Conservation (phyloP, 2,797 vertebrate species). For the Artibeus lituratus region DNA sequence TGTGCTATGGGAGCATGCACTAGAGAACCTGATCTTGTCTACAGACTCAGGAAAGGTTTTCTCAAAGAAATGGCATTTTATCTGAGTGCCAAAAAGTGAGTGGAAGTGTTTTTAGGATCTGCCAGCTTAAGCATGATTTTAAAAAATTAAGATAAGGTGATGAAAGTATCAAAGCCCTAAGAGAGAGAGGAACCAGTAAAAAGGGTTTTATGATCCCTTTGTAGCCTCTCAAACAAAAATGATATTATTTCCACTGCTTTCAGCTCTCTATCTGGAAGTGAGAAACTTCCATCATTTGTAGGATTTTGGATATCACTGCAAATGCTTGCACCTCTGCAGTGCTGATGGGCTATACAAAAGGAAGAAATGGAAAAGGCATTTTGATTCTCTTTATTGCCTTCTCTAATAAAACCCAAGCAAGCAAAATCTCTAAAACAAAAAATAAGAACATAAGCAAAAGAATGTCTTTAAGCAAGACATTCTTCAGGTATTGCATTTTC, state of each 20-base stretch:
- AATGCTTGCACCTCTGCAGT: not conserved
- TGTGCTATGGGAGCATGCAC: accelerated
- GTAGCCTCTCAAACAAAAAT: not conserved
- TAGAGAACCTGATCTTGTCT: not conserved
- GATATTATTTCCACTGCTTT: not conserved
- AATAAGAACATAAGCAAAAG: not conserved
- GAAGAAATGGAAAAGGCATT: not conserved
- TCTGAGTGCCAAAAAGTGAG: not conserved
- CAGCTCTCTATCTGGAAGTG: not conserved
- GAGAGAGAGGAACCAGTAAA: not conserved
- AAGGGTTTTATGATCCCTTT: not conserved
- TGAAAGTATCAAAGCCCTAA: not conserved
- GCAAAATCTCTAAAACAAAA: not conserved
- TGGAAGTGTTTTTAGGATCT: not conserved
- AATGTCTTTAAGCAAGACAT: not conserved
- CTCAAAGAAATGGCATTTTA: not conserved
- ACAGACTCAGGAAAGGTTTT: not conserved
- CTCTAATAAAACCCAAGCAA: not conserved
- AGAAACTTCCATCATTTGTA: not conserved
- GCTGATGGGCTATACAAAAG: not conserved
- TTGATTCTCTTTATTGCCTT: not conserved
- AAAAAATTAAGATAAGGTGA: not conserved
- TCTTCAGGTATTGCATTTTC: not conserved
- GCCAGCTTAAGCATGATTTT: not conserved
- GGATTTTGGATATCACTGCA: not conserved